These are phyloP conservation scores for Lutjanus argentimaculatus DNA, from an alignment of 2,797 vertebrate species.

Conservation along the genomic window DNA sequence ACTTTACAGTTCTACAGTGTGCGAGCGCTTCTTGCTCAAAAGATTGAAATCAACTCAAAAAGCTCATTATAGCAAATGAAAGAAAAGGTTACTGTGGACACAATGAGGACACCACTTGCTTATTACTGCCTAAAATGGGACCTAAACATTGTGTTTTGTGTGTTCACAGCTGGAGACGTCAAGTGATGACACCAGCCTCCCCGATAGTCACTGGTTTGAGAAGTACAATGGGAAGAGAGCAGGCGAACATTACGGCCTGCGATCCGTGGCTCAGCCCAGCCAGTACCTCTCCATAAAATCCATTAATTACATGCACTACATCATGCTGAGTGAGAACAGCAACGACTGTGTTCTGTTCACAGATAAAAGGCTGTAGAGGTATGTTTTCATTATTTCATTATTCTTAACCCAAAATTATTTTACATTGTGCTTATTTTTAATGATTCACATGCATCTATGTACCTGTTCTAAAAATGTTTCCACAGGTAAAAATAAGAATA, in stretches of 20 bases:
- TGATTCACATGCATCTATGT: neutral
- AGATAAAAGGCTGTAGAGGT: neutral
- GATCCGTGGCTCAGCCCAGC: fast-evolving
- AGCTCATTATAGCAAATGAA: neutral
- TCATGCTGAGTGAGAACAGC: fast-evolving
- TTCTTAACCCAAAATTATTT: neutral
- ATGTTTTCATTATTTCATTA: neutral
- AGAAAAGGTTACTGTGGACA: neutral
- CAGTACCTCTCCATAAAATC: neutral
- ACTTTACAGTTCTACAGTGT: neutral
- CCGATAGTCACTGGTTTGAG: neutral
- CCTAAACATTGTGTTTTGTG: slow-evolving; percentile 5
- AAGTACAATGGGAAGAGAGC: fast-evolving
- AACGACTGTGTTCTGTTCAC: neutral
- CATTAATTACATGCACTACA: fast-evolving
- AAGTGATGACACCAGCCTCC: fast-evolving
- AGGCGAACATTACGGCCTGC: fast-evolving
- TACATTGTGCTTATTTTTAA: too few species aligned
- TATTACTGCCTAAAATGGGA: neutral
- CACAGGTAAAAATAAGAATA: neutral
- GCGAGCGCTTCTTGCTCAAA: neutral
- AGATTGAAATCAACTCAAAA: neutral
- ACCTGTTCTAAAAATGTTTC: neutral
- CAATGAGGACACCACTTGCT: too few species aligned
- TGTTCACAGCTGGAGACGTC: slow-evolving; percentile 8